These are phyloP conservation scores for Hemicentrotus pulcherrimus DNA, from an alignment of 35 echinoderm and acorn worm species.

Conservation along the genomic window DNA sequence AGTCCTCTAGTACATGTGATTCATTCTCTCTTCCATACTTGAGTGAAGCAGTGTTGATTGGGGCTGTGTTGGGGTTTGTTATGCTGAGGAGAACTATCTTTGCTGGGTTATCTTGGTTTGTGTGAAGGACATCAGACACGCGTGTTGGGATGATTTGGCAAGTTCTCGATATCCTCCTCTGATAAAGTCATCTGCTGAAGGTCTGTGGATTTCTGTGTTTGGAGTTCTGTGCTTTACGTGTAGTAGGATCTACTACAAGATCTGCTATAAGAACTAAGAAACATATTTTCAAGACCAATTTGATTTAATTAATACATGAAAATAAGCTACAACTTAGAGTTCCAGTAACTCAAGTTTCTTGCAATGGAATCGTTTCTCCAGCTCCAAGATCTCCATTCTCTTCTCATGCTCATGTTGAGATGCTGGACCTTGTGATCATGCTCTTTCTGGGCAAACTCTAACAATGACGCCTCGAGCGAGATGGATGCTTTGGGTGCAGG, in stretches of 20 bases:
- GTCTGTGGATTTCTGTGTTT: not conserved
- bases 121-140: not conserved
- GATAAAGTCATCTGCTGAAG: not conserved
- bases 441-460: too few relatives aligned
- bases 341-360: too few relatives aligned
- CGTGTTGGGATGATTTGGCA: not conserved
- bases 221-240: conserved; percentile 6
- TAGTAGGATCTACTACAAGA: not conserved
- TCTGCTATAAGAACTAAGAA: too few relatives aligned
- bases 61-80: not conserved
- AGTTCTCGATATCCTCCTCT: not conserved
- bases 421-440: too few relatives aligned
- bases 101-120: not conserved
- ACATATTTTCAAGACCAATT: too few relatives aligned
- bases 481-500: too few relatives aligned
- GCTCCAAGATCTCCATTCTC: too few relatives aligned
- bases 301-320: too few relatives aligned
- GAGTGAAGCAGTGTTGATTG: not conserved
- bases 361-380: too few relatives aligned
- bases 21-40: not conserved
- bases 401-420: too few relatives aligned
- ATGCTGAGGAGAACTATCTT: not conserved
- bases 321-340: too few relatives aligned
- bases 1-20: not conserved
- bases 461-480: too few relatives aligned